A percentile compares a stretch with the other conserved stretches of the same genome.
These are phyloP conservation scores for Cryptocephalus primarius DNA, from an alignment of 2,888 invertebrate species.

Conservation along the genomic window DNA sequence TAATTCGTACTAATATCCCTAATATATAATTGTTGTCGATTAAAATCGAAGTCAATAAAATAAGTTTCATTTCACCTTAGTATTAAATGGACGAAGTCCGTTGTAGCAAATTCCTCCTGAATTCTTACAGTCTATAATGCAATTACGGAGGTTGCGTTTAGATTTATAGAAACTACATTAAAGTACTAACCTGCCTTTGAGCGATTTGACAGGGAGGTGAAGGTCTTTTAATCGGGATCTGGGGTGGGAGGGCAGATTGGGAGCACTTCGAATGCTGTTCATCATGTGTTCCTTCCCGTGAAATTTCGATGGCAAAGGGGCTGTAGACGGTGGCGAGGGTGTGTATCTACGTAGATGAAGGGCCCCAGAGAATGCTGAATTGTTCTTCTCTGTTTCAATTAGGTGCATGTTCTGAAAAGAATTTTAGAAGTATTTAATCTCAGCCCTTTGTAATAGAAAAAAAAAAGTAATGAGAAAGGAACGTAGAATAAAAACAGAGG, in stretches of 20 bases:
- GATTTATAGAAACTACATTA: too few species aligned
- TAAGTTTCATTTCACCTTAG: too few species aligned
- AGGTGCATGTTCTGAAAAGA: conserved; percentile 49
- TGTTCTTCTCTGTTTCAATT: conserved; percentile 41
- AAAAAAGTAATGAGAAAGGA: neutral
- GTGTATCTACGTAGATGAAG: conserved; percentile 61
- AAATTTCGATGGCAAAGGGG: conserved; percentile 73
- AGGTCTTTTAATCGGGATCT: conserved; percentile 62
- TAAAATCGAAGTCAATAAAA: too few species aligned
- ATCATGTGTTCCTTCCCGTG: conserved; percentile 52
- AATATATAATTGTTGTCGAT: too few species aligned
- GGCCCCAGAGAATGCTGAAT: conserved; percentile 44
- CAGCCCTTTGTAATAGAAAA: neutral
- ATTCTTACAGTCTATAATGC: too few species aligned
- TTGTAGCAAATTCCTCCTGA: too few species aligned
- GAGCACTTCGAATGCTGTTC: conserved; percentile 73
- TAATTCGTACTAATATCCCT: too few species aligned
- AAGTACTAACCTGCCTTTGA: conserved; percentile 38
- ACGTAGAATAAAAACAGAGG: neutral
- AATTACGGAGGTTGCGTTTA: too few species aligned
- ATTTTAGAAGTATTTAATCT: neutral
- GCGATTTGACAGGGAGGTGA: conserved; percentile 59
- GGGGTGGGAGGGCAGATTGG: conserved; percentile 59
- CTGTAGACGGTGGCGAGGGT: conserved; percentile 75
- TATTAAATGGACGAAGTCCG: too few species aligned